Conservation (phyloP, 1,140 invertebrate species). For the Drosophila asahinai region DNA sequence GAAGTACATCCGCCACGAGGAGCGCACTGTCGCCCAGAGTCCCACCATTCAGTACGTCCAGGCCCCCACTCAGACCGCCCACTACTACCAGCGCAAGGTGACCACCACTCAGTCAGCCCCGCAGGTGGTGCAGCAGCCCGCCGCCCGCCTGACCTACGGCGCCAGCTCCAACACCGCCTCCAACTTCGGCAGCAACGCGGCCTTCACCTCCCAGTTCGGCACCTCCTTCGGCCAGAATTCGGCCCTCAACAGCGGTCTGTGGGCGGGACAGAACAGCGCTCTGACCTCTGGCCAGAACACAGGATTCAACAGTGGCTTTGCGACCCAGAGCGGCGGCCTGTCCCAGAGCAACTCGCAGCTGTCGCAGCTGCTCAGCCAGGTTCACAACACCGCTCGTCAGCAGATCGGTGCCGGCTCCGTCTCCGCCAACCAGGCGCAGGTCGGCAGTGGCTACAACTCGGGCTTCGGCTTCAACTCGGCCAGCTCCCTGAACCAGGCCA, state of each 20-base stretch:
- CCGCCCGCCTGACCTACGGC: conserved; percentile 38
- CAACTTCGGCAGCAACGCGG: conserved; percentile 45
- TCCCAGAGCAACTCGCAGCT: conserved; percentile 42
- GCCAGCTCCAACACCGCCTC: conserved; percentile 30
- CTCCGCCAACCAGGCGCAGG: conserved; percentile 42
- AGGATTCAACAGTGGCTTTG: conserved; percentile 45
- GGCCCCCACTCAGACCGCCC: conserved; percentile 56
- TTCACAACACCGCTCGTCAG: conserved; percentile 55
- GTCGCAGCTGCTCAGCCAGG: conserved; percentile 63
- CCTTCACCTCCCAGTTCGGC: conserved; percentile 34
- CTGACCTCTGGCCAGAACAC: conserved; percentile 28
- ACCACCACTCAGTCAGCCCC: conserved; percentile 56
- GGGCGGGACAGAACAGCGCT: conserved; percentile 13
- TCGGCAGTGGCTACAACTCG: conserved; percentile 22
- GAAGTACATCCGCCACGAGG: conserved; percentile 70
- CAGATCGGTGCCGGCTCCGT: conserved; percentile 36
- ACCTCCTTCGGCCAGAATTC: conserved; percentile 45
- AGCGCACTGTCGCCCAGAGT: conserved; percentile 60
- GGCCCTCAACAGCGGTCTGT: conserved; percentile 38
- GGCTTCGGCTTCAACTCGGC: conserved; percentile 46
- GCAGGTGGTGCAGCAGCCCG: conserved; percentile 55
- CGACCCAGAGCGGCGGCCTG: conserved; percentile 28
- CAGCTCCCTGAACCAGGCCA: conserved; percentile 44
- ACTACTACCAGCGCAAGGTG: conserved; percentile 69
- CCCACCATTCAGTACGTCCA: conserved; percentile 51